Evolutionary conservation across 2,797 vertebrate genomes (phyloP).

Genomic region (Sebastes iracundus): DNA sequence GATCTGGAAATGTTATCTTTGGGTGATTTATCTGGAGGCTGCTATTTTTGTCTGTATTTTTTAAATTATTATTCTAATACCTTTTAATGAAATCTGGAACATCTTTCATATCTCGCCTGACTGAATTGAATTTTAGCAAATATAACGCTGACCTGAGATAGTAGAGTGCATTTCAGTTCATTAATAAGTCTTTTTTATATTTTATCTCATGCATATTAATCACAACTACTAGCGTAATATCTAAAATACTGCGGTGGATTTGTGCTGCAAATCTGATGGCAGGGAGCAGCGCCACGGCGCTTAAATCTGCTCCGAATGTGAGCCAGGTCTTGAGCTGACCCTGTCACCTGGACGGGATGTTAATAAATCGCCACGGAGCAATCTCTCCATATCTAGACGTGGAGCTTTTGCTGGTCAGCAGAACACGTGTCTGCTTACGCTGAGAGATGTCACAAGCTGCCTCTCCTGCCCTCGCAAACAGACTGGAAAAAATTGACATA

Average conservation of each 20-base stretch:
- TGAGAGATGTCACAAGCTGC: constrained; percentile 57
- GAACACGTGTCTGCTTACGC: constrained; percentile 62
- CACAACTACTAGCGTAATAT: constrained; percentile 54
- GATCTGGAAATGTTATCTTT: constrained; percentile 70
- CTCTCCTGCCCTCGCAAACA: constrained; percentile 41
- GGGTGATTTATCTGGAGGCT: constrained; percentile 61
- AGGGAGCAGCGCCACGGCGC: not conserved
- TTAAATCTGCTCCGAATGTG: constrained; percentile 34
- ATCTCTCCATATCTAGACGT: constrained; percentile 52
- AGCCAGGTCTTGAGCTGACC: constrained; percentile 38
- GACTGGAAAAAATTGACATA: constrained; percentile 72
- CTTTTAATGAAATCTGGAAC: constrained; percentile 60
- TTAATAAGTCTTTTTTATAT: constrained; percentile 55
- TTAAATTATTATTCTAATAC: constrained; percentile 57
- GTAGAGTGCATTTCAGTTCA: constrained; percentile 45
- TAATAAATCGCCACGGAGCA: constrained; percentile 62
- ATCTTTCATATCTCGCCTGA: constrained; percentile 53
- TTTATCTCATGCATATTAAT: constrained; percentile 57
- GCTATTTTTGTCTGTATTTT: constrained; percentile 64
- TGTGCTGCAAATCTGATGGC: constrained; percentile 28
- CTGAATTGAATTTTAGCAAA: constrained; percentile 58
- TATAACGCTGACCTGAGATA: constrained; percentile 53
- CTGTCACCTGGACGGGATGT: constrained; percentile 49
- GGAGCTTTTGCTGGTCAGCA: constrained; percentile 70
- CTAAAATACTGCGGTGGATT: constrained; percentile 30